Evolutionary conservation across 2,888 invertebrate genomes (phyloP).

Genomic region (Exocentrus adspersus): DNA sequence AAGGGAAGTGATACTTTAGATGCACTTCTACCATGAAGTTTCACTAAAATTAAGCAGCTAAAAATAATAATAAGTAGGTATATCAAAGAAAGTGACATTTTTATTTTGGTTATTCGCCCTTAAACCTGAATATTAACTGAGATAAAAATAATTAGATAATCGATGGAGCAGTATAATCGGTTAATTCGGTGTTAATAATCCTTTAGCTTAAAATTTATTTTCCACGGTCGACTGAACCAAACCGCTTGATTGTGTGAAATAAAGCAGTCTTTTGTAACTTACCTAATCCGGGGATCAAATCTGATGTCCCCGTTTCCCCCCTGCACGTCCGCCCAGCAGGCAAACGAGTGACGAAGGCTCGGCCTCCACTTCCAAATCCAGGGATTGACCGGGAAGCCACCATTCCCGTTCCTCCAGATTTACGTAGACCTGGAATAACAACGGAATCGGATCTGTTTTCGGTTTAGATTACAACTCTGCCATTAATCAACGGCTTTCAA

Average conservation of each 20-base stretch:
- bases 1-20: too few species aligned
- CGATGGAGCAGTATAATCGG: too few species aligned
- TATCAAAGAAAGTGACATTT: too few species aligned
- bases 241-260: not conserved
- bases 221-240: not conserved
- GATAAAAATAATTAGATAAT: too few species aligned
- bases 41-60: too few species aligned
- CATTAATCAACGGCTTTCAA: conserved; percentile 10
- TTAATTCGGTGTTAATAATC: too few species aligned
- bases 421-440: conserved; percentile 67
- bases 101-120: too few species aligned
- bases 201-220: not conserved
- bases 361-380: conserved; percentile 70
- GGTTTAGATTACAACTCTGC: conserved; percentile 3
- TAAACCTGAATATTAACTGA: too few species aligned
- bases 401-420: conserved; percentile 71
- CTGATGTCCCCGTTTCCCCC: conserved; percentile 67
- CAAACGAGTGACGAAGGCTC: conserved; percentile 72
- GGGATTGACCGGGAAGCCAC: conserved; percentile 71
- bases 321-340: conserved; percentile 68
- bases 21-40: too few species aligned
- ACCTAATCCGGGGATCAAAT: conserved; percentile 63
- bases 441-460: conserved; percentile 15
- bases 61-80: too few species aligned
- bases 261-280: conserved; percentile 34